These are phyloP conservation scores for Drosophila saltans DNA, from an alignment of 1,140 invertebrate species.

Conservation along the genomic window DNA sequence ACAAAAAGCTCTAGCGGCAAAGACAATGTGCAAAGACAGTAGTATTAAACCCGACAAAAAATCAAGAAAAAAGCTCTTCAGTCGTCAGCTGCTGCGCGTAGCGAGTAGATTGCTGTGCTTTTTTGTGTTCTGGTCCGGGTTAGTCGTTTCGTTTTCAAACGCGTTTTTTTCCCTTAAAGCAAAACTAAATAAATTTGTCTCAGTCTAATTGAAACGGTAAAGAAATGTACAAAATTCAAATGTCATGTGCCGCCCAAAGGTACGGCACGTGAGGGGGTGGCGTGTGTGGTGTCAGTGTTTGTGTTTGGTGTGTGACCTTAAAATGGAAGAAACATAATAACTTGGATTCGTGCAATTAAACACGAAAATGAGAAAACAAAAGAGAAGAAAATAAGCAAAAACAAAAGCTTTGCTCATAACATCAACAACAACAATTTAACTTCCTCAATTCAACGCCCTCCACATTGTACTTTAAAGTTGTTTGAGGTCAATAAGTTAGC, in stretches of 20 bases:
- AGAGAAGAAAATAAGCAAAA: not conserved
- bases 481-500: constrained; percentile 40
- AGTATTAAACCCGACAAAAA: constrained; percentile 48
- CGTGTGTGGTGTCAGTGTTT: not conserved
- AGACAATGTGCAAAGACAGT: constrained; percentile 41
- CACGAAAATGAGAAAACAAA: constrained; percentile 35
- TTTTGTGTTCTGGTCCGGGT: constrained; percentile 33
- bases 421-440: constrained; percentile 31
- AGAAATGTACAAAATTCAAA: constrained; percentile 11
- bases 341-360: constrained; percentile 61
- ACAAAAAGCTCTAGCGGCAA: constrained; percentile 26
- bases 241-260: constrained; percentile 19
- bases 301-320: constrained; percentile 33
- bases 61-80: constrained; percentile 61
- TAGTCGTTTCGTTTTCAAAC: constrained; percentile 41
- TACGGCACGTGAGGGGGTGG: not conserved
- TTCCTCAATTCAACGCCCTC: constrained; percentile 68
- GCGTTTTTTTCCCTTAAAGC: constrained; percentile 11
- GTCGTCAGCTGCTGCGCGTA: constrained; percentile 81
- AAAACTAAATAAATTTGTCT: not conserved
- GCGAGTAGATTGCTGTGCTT: constrained; percentile 75
- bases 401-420: constrained; percentile 47
- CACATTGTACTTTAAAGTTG: constrained; percentile 21
- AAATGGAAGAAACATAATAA: constrained; percentile 35
- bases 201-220: constrained; percentile 46